phyloP scores from a whole-genome alignment of 2,888 invertebrate genomes.

The Eilema depressum region DNA sequence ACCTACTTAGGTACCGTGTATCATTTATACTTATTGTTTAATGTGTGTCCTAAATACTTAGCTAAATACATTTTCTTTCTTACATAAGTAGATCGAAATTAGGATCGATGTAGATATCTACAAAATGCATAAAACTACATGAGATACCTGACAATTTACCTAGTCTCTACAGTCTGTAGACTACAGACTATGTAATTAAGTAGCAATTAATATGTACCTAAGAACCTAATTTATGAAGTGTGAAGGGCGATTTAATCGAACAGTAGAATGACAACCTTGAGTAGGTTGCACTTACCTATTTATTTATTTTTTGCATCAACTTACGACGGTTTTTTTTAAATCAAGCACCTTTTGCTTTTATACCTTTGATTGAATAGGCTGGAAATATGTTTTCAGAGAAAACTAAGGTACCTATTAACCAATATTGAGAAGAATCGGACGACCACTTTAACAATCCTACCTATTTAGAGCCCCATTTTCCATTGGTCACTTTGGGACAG shows the following conservation, averaged over 20 bases:
- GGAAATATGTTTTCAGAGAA: not conserved
- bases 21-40: too few species aligned
- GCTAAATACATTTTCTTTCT: too few species aligned
- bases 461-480: not conserved
- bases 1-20: too few species aligned
- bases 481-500: not conserved
- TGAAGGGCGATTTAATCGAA: conserved; percentile 4
- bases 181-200: not conserved
- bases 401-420: too few species aligned
- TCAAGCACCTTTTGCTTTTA: not conserved
- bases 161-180: not conserved
- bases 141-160: not conserved
- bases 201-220: not conserved
- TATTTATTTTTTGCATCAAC: not conserved
- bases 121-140: not conserved
- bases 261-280: not conserved
- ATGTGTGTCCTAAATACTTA: too few species aligned
- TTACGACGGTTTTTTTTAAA: not conserved
- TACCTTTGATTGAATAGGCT: not conserved
- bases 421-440: too few species aligned
- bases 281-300: not conserved
- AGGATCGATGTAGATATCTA: conserved; percentile 6
- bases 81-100: conserved; percentile 15
- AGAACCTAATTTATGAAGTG: not conserved
- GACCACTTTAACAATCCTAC: too few species aligned